Base-by-base conservation (phyloP, 1,140 invertebrate species). In the Notospermus geniculatus region DNA sequence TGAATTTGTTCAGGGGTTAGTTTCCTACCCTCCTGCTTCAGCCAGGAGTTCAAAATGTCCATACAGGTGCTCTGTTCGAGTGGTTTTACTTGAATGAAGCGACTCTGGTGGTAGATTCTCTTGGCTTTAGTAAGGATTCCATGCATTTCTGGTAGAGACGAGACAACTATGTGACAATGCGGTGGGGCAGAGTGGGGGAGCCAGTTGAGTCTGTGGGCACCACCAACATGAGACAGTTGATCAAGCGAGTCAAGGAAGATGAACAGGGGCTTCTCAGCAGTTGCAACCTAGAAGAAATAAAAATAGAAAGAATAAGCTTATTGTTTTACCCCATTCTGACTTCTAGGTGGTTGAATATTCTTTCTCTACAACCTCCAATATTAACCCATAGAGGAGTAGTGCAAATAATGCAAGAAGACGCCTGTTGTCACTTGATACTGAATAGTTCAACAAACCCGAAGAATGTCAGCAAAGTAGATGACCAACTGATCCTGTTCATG, bases 241-340 rank as follows among this genome's bases (percentile, higher is more conserved):
- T 78, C 70, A 1, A 78, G 55, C 4, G 72, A 71, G 50, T 76
- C 76, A 9, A 78, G 59, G n/a, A 76, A 52, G 17, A 78, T 62
- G 9, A 78, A 66, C n/a, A 78, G 60, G 5, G 71, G 69, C 54
- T 57, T 36, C 15, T 36, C 32, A 36, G 32, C 32, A 36, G 32
- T 36, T 4, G 32, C 32, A 36, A 36, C 32, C 32, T 36, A 36
- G 15, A 36, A 36, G 32, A 36, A 36, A 36, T 4, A 36, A 36
- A 15, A 7, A 7, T 36, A 4, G 15, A 36, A 36, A 4, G 4
- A 36, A 36, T 4, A 36, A 36, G 32, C 15, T 4, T 36, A n/a
- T n/a, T n/a, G n/a, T n/a, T n/a, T n/a, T n/a, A n/a, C n/a, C n/a
- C n/a, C n/a, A n/a, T n/a, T n/a, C n/a, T n/a, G n/a, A n/a, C n/a